A percentile compares a stretch with the other conserved stretches of the same genome.
phyloP scores from a whole-genome alignment of 2,113 vertebrate genomes.

The Chaetodon auriga region DNA sequence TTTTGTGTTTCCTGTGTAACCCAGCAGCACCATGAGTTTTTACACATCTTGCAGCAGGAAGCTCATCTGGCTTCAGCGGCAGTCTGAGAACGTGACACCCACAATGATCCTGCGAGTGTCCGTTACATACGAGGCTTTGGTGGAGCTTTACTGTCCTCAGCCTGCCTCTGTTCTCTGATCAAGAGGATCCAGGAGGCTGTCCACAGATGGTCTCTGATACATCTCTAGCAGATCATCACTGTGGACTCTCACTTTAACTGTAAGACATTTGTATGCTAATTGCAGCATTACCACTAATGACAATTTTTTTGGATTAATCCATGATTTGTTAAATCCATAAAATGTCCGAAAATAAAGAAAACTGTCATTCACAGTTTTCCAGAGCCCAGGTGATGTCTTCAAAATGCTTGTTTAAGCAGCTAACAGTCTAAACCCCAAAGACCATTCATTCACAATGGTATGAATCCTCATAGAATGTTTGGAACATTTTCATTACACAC shows the following conservation, averaged over 20 bases:
- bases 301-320: background rate
- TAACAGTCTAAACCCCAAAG: no score
- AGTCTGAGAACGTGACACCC: conserved; percentile 50
- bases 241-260: no score
- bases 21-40: background rate
- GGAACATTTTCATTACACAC: background rate
- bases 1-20: background rate
- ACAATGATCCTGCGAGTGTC: conserved; percentile 76
- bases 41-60: conserved; percentile 28
- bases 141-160: conserved; percentile 54
- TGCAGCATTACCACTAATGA: background rate
- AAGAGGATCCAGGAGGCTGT: background rate
- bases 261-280: background rate
- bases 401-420: no score
- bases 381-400: no score
- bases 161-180: conserved; percentile 67
- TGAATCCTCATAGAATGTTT: background rate
- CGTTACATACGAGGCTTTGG: conserved; percentile 75
- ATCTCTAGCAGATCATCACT: background rate
- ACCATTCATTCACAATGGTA: no score
- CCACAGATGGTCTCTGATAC: background rate
- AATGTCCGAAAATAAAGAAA: background rate
- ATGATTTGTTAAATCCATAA: background rate
- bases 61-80: conserved; percentile 17
- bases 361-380: background rate